Base-by-base conservation (phyloP, 2,797 vertebrate genomes). In the Phalloptychus januarius region DNA sequence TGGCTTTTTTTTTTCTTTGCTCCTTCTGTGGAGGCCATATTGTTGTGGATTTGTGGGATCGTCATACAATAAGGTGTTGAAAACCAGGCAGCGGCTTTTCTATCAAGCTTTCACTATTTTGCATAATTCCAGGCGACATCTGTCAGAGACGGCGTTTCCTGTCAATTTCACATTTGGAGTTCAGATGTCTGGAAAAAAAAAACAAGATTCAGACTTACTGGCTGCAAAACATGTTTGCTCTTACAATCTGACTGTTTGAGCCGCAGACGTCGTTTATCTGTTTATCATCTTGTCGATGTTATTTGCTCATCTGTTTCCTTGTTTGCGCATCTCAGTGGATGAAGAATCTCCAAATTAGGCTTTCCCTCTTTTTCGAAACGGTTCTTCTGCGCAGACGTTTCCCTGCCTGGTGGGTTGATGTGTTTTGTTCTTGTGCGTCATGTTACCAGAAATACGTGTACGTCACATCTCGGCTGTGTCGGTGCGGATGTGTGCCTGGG, bases 91-190 rank as follows among this genome's bases (percentile, higher is more conserved):
- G 77, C 78, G 83, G 76, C 83, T 88, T 87, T 85, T 70, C 40
- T 1, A 0, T 83, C 7, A n/a, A 56, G 75, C 82, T 80, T 89
- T 7, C 46, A 81, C 74, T 79, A 52, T 82, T 92, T 92, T 88
- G 83, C 90, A 92, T 91, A 92, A 92, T 92, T 85, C 85, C 73
- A 52, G 54, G 73, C 85, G 90, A 90, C 83, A 73, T 85, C 81
- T 83, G 85, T 90, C 83, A 83, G 65, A 80, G 61, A 50, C 50
- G 6, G 2, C 56, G 72, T 77, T 78, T 82, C 77, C 75, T 67
- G 87, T 83, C 90, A 75, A 87, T 84, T 87, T 84, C 81, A 85
- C 84, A 88, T 87, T 83, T 76, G 74, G 85, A 80, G 81, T 91
- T 84, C 1, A 84, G 83, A 50, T 3, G 78, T 87, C 13, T 33